phyloP scores from a whole-genome alignment of 2,888 invertebrate genomes.

The Andrena camellia region DNA sequence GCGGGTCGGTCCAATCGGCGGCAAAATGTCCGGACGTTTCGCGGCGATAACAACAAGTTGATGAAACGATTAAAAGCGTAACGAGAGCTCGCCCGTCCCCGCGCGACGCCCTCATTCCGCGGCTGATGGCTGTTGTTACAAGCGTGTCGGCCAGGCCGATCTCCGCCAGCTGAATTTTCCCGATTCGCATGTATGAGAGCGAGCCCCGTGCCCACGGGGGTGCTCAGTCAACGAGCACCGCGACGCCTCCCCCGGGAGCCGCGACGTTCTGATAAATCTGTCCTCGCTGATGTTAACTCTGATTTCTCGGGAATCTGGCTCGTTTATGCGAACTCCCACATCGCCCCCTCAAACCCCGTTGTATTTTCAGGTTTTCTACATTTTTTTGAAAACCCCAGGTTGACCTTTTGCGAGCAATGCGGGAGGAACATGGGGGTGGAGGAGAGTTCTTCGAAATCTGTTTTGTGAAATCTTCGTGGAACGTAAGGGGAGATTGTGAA shows the following conservation, averaged over 20 bases:
- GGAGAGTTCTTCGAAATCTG: too few relatives aligned
- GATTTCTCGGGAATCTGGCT: constrained; percentile 70
- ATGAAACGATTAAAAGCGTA: constrained; percentile 84
- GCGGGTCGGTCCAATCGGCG: constrained; percentile 62
- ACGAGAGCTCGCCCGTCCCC: constrained; percentile 73
- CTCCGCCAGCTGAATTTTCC: constrained; percentile 79
- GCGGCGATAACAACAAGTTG: constrained; percentile 81
- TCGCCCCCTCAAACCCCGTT: neutral
- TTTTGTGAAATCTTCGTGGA: too few relatives aligned
- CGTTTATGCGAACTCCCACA: constrained; percentile 43
- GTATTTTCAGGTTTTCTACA: neutral
- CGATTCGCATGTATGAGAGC: constrained; percentile 83
- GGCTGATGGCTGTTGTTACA: constrained; percentile 79
- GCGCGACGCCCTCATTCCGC: constrained; percentile 23
- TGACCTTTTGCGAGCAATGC: neutral
- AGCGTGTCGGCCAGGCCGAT: constrained; percentile 46
- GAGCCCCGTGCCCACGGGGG: constrained; percentile 77
- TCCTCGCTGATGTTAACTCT: constrained; percentile 80
- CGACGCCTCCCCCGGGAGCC: constrained; percentile 77
- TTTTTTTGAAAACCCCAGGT: neutral
- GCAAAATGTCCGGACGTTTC: constrained; percentile 76
- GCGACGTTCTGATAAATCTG: constrained; percentile 79
- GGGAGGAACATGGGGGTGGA: neutral
- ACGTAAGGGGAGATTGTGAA: too few relatives aligned
- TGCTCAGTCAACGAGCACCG: constrained; percentile 78